These are phyloP conservation scores for Lepus europaeus DNA, from an alignment of 2,113 vertebrate species.

Conservation along the genomic window DNA sequence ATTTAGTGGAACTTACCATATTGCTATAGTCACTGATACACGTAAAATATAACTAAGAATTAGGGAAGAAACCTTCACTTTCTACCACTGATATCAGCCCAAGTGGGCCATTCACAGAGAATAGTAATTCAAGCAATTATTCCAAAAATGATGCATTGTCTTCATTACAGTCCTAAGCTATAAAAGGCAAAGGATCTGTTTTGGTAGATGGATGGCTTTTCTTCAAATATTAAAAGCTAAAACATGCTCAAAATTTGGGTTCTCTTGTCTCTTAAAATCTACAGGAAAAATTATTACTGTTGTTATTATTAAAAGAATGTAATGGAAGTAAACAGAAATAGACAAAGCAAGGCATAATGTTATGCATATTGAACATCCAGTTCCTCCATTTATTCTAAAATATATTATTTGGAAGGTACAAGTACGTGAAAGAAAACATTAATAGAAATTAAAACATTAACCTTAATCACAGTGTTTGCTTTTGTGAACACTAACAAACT, in stretches of 20 bases:
- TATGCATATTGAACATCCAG: conserved; percentile 41
- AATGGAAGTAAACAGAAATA: conserved; percentile 68
- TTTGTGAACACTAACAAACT: conserved; percentile 24
- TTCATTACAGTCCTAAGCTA: conserved; percentile 88
- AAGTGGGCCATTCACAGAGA: conserved; percentile 86
- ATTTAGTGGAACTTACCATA: conserved; percentile 64
- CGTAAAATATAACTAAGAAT: conserved; percentile 77
- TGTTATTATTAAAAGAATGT: conserved; percentile 64
- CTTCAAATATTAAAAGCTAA: conserved; percentile 87
- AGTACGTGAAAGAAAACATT: conserved; percentile 26
- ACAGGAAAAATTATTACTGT: conserved; percentile 73
- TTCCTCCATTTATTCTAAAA: conserved; percentile 58
- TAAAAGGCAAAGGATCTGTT: conserved; percentile 86
- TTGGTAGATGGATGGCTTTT: conserved; percentile 86
- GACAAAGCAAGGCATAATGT: conserved; percentile 67
- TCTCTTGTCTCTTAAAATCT: conserved; percentile 79
- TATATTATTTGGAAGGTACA: conserved; percentile 26
- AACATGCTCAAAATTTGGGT: conserved; percentile 83
- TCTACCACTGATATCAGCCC: conserved; percentile 83
- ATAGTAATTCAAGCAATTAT: conserved; percentile 90
- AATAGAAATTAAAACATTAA: conserved; percentile 72
- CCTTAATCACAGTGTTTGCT: conserved; percentile 61
- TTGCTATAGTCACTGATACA: conserved; percentile 61
- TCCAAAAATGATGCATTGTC: conserved; percentile 89
- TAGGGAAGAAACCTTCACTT: conserved; percentile 79